Percentiles rank a stretch among this genome's conserved stretches.
Conservation (phyloP, 1,140 invertebrate genomes). For the Andricus grossulariae region DNA sequence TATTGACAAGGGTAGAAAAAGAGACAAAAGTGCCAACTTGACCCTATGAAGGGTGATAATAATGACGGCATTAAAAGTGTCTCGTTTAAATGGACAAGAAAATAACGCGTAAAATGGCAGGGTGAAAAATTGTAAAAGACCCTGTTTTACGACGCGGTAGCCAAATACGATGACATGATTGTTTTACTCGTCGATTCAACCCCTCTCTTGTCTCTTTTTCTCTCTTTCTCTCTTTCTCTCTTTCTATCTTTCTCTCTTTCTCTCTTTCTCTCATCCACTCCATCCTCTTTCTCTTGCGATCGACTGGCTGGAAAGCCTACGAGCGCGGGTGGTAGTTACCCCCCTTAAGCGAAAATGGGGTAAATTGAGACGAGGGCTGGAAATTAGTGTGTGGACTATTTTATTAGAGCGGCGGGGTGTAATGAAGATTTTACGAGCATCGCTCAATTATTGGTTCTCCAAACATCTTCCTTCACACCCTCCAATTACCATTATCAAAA, state of each 20-base stretch:
- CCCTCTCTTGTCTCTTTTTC: conserved; percentile 40
- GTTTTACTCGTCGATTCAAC: conserved; percentile 57
- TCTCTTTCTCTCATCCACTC: not conserved
- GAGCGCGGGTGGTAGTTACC: conserved; percentile 39
- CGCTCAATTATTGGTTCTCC: conserved; percentile 65
- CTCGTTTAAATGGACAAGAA: conserved; percentile 4
- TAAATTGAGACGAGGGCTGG: conserved; percentile 63
- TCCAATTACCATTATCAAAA: not conserved
- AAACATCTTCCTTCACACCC: conserved; percentile 51
- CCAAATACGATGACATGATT: conserved; percentile 66
- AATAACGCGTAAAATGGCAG: conserved; percentile 8
- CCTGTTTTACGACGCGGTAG: conserved; percentile 45
- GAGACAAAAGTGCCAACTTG: not conserved
- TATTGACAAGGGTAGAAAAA: too few species aligned
- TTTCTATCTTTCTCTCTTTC: conserved; percentile 3
- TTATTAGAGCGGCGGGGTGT: conserved; percentile 63
- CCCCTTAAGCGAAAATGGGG: conserved; percentile 61
- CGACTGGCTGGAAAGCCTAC: conserved; percentile 49
- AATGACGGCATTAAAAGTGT: conserved; percentile 21
- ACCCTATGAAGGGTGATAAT: not conserved
- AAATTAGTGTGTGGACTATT: conserved; percentile 70
- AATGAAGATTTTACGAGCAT: conserved; percentile 69
- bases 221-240: conserved; percentile 1
- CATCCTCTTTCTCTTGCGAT: conserved; percentile 44
- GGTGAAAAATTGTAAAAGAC: conserved; percentile 42